Evolutionary conservation across 2,888 invertebrate species (phyloP).

Genomic region (Nephrotoma flavescens): DNA sequence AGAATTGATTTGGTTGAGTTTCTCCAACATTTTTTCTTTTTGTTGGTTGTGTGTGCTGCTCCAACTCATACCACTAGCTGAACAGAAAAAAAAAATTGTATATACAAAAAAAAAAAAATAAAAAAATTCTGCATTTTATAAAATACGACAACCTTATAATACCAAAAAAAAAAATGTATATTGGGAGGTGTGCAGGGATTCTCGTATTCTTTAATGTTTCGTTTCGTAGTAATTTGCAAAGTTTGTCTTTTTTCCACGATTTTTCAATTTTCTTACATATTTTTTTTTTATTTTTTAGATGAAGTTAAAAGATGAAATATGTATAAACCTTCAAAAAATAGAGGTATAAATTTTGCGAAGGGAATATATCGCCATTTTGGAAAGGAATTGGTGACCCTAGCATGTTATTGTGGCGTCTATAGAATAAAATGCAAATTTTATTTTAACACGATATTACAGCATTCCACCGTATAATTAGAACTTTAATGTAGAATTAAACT

Average conservation of each 20-base stretch:
- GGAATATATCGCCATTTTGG: no score
- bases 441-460: background rate
- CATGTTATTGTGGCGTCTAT: background rate
- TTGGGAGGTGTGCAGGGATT: slow-evolving; percentile 4
- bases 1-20: background rate
- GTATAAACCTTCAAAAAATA: background rate
- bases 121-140: slow-evolving; percentile 4
- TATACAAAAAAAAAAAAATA: background rate
- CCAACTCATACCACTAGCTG: background rate
- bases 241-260: background rate
- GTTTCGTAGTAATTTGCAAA: background rate
- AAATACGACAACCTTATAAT: slow-evolving; percentile 4
- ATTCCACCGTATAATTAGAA: background rate
- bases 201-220: background rate
- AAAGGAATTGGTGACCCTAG: no score
- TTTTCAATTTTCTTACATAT: background rate
- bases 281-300: background rate
- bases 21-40: background rate
- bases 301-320: background rate
- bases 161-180: background rate
- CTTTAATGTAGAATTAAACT: background rate
- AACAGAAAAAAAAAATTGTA: background rate
- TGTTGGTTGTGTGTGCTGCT: background rate
- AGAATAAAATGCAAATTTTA: background rate
- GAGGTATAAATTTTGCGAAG: no score